These are phyloP conservation scores for Microhierax caerulescens DNA, from an alignment of 2,797 vertebrate genomes.

Conservation along the genomic window DNA sequence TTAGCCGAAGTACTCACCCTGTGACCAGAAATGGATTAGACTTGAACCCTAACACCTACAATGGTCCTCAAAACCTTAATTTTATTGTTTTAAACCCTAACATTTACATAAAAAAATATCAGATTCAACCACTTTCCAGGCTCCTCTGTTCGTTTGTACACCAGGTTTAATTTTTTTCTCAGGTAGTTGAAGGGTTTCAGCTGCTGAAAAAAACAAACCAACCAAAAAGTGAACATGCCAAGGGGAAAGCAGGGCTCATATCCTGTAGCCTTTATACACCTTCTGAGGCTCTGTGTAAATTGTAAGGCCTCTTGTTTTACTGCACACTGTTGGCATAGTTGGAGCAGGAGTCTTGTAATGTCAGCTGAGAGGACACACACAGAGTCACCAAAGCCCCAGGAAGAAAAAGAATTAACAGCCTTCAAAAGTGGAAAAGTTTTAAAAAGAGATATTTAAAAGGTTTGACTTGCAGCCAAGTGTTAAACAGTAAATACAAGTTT, in stretches of 20 bases:
- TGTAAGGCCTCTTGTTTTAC: conserved; percentile 14
- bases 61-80: background rate
- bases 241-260: background rate
- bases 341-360: conserved; percentile 57
- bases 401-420: conserved; percentile 60
- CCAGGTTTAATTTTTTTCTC: background rate
- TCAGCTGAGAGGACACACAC: conserved; percentile 28
- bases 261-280: background rate
- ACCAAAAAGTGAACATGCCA: background rate
- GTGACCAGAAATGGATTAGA: background rate
- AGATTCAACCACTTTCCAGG: background rate
- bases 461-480: conserved; percentile 76
- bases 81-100: background rate
- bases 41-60: background rate
- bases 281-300: background rate
- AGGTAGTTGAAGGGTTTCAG: background rate
- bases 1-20: background rate
- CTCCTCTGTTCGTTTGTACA: background rate
- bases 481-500: conserved; percentile 76
- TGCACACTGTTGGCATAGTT: conserved; percentile 32
- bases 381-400: background rate
- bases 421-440: conserved; percentile 69
- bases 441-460: conserved; percentile 74
- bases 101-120: background rate
- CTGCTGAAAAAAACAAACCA: background rate